phyloP scores from a whole-genome alignment of 1,140 invertebrate species.

The Matsumurasca onukii region DNA sequence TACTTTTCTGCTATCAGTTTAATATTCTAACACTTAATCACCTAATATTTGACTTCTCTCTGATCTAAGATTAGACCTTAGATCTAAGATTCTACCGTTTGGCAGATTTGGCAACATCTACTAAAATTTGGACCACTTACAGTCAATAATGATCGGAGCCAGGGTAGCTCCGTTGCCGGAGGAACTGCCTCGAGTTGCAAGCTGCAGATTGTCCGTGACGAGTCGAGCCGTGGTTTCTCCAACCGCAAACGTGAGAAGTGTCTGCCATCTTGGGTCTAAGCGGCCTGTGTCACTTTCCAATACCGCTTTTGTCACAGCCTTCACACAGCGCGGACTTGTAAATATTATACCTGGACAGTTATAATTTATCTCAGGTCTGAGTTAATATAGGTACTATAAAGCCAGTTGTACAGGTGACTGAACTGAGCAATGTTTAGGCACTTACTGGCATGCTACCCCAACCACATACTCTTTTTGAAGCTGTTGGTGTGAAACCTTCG shows the following conservation, averaged over 20 bases:
- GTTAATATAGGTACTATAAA: not conserved
- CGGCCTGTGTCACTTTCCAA: not conserved
- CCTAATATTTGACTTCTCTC: too few species aligned
- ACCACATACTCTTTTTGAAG: too few species aligned
- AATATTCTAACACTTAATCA: not conserved
- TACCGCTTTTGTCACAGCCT: constrained; percentile 10
- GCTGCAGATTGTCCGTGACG: not conserved
- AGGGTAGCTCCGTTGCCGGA: constrained; percentile 1
- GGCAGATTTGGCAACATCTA: not conserved
- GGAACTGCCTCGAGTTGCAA: not conserved
- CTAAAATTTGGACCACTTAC: not conserved
- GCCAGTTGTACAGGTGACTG: not conserved
- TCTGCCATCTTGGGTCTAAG: not conserved
- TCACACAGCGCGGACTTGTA: constrained; percentile 14
- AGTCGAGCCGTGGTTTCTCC: constrained; percentile 8
- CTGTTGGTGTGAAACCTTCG: too few species aligned
- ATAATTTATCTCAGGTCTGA: not conserved
- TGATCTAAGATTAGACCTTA: not conserved
- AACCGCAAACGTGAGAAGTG: not conserved
- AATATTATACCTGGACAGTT: not conserved
- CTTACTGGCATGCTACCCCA: not conserved
- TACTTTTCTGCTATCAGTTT: not conserved
- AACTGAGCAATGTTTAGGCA: not conserved
- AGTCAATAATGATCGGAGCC: constrained; percentile 3
- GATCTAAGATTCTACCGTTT: not conserved